phyloP scores from a whole-genome alignment of 2,113 vertebrate species.

The Gracilinanus agilis region DNA sequence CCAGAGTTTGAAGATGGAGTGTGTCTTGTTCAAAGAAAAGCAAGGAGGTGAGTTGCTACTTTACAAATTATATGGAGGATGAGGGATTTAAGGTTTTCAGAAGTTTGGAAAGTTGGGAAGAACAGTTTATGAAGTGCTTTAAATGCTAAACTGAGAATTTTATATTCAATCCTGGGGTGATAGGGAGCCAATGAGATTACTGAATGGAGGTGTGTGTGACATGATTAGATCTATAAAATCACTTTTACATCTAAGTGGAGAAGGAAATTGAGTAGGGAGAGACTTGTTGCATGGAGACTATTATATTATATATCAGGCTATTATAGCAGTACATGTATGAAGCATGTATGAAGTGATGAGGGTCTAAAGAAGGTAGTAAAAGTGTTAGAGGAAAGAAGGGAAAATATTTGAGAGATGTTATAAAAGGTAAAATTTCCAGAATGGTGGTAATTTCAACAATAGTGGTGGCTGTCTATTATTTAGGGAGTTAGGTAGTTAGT shows the following conservation, averaged over 20 bases:
- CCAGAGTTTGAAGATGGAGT: not conserved
- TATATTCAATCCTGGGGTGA: not conserved
- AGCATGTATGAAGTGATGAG: not conserved
- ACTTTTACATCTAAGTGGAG: not conserved
- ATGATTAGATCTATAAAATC: not conserved
- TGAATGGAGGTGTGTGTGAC: not conserved
- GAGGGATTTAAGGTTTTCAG: not conserved
- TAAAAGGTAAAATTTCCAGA: not conserved
- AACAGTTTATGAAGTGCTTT: not conserved
- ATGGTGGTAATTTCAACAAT: too few species aligned
- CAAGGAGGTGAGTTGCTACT: not conserved
- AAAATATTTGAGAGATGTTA: not conserved
- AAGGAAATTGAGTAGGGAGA: not conserved
- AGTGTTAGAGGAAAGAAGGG: not conserved
- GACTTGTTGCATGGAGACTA: not conserved
- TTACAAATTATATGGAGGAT: not conserved
- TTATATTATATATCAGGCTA: too few species aligned
- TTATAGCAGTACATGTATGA: not conserved
- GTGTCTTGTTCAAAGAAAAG: not conserved
- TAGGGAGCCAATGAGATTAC: not conserved
- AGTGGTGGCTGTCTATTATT: too few species aligned
- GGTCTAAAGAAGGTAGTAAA: not conserved
- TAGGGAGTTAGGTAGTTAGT: too few species aligned
- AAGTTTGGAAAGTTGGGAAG: not conserved
- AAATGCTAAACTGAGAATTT: too few species aligned